Base-by-base conservation (phyloP, 2,113 vertebrate species). In the Myodes glareolus region DNA sequence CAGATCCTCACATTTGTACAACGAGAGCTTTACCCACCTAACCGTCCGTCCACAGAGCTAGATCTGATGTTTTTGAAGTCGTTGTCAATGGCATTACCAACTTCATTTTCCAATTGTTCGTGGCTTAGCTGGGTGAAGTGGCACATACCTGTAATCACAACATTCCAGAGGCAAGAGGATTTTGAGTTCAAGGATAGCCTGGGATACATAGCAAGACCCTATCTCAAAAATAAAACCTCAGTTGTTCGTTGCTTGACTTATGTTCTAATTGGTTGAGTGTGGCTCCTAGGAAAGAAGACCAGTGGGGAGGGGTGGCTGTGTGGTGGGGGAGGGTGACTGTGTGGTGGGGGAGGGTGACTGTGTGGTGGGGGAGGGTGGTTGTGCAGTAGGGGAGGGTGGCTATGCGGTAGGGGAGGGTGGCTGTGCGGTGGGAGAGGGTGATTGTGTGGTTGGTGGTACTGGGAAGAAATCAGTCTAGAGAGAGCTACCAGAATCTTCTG, bases 261-360 rank as follows among this genome's bases (percentile, higher is more conserved):
- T 42, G 13, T 33, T 75, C 63, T 16, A 50, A n/a, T 13, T 31
- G 81, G 47, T 8, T 67, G 27, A 5, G 29, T 52, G 47, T 70
- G 68, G 50, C 27, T 47, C 12, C 7, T 21, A 47, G 31, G 63
- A 11, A 36, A 16, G 67, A 25, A 52, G 58, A 10, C 11, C 21
- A 63, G 76, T 1, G 58, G n/a, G 39, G 10, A 21, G 65, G 72
- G 12, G 0, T 3, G 9, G 0, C n/a, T n/a, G n/a, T 17, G 5
- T 39, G 29, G 42, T 70, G 5, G 39, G 76, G 39, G 52, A 61
- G 31, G 25, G 42, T 7, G 39, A 16, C 33, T 3, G 39, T 10
- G 1, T 3, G 4, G 3, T 8, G 23, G 73, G 65, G 47, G 47
- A 47, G 45, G 45, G 45, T 4, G 5, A 5, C 4, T 45, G n/a